Percentiles rank a stretch among this genome's conserved stretches.
Evolutionary conservation across 2,113 vertebrate species (phyloP).

Genomic region (Dicrurus megarhynchus): DNA sequence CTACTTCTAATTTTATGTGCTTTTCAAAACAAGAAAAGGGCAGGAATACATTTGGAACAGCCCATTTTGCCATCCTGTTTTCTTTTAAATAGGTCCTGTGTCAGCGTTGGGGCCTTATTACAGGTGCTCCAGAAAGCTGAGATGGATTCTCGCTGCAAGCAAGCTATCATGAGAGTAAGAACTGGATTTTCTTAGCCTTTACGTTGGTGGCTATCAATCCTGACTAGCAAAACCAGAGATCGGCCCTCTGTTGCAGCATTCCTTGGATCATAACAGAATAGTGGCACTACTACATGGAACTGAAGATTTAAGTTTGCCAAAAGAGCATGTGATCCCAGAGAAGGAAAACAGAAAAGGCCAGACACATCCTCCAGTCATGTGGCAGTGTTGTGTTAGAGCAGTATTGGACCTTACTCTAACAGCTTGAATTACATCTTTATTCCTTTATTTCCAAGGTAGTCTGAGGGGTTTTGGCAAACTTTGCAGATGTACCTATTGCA

Average conservation of each 20-base stretch:
- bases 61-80: background rate
- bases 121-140: slow-evolving; percentile 80
- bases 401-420: background rate
- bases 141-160: slow-evolving; percentile 79
- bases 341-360: background rate
- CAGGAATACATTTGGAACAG: background rate
- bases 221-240: background rate
- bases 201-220: accelerated
- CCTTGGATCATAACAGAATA: background rate
- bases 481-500: background rate
- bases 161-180: slow-evolving; percentile 78
- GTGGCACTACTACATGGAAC: background rate
- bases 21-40: background rate
- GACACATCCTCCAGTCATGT: background rate
- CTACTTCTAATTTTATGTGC: background rate
- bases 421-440: background rate
- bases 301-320: background rate
- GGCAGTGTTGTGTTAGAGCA: background rate
- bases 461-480: background rate
- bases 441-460: background rate
- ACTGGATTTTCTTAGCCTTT: background rate
- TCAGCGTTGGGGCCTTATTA: slow-evolving; percentile 69
- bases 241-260: background rate
- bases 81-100: slow-evolving; percentile 65
- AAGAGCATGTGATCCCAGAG: background rate